phyloP scores from a whole-genome alignment of 2,113 vertebrate genomes.

The Chaetorhynchus papuensis region DNA sequence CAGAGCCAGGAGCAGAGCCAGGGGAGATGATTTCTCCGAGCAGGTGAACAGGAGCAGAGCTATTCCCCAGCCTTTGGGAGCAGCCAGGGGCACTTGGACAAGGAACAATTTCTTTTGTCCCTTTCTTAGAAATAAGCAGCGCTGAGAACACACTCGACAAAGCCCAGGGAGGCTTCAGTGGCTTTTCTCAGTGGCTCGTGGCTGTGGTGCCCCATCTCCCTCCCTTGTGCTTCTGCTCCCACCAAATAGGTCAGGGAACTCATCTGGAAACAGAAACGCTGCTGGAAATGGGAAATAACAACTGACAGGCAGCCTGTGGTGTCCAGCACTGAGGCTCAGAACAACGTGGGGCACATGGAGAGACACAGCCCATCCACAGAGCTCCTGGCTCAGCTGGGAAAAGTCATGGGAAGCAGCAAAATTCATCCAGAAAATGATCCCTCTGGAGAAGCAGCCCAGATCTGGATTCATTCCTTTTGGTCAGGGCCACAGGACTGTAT shows the following conservation, averaged over 20 bases:
- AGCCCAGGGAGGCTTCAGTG: background rate
- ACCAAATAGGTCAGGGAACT: background rate
- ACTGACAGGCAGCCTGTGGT: background rate
- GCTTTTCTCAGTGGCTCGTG: background rate
- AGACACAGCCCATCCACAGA: background rate
- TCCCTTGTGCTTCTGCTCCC: background rate
- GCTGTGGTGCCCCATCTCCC: background rate
- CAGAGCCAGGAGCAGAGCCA: background rate
- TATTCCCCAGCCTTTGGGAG: background rate
- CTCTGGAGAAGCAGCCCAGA: background rate
- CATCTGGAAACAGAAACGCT: background rate
- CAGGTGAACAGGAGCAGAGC: background rate
- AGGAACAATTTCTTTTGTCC: background rate
- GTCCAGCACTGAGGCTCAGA: background rate
- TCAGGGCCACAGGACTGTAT: background rate
- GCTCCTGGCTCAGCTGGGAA: background rate
- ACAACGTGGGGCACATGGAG: rapidly evolving
- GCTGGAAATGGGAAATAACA: background rate
- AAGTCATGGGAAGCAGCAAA: background rate
- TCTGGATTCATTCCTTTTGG: background rate
- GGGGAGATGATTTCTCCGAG: background rate
- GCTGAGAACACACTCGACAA: background rate
- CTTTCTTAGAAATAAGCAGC: background rate
- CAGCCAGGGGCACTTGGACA: background rate
- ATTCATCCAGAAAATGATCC: background rate